Percentiles rank a stretch among this genome's conserved stretches.
Conservation (phyloP, 2,113 vertebrate species). For the Marcusenius ussheri region DNA sequence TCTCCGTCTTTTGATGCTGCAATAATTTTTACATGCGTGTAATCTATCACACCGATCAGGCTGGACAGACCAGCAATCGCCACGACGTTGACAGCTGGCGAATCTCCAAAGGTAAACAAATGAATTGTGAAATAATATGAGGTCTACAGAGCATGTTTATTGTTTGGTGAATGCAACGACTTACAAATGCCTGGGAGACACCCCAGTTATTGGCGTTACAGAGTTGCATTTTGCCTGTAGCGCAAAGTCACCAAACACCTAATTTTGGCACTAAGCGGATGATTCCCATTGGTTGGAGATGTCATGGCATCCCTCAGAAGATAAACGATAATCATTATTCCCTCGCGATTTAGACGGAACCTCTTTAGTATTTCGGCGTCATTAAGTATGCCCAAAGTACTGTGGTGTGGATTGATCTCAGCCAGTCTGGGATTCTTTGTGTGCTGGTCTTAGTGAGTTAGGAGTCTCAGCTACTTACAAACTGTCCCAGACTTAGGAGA, state of each 20-base stretch:
- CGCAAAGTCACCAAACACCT: background rate
- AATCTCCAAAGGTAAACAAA: background rate
- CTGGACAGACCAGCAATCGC: background rate
- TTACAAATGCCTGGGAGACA: background rate
- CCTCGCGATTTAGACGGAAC: background rate
- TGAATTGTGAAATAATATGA: background rate
- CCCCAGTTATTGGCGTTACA: background rate
- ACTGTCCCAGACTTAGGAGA: background rate
- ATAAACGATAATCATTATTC: background rate
- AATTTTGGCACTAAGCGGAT: background rate
- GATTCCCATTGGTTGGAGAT: background rate
- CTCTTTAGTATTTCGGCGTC: background rate
- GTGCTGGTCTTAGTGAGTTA: background rate
- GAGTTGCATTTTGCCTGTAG: background rate
- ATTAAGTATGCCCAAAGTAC: background rate
- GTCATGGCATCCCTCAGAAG: background rate
- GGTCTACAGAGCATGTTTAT: background rate
- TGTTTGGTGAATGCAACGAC: background rate
- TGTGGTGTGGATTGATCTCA: background rate
- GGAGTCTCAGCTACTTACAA: background rate
- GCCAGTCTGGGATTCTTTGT: background rate
- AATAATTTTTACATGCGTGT: background rate
- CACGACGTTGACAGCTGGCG: background rate
- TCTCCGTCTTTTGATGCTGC: background rate
- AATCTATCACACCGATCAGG: background rate